These are phyloP conservation scores for Musca vetustissima DNA, from an alignment of 1,140 invertebrate species.

Conservation along the genomic window DNA sequence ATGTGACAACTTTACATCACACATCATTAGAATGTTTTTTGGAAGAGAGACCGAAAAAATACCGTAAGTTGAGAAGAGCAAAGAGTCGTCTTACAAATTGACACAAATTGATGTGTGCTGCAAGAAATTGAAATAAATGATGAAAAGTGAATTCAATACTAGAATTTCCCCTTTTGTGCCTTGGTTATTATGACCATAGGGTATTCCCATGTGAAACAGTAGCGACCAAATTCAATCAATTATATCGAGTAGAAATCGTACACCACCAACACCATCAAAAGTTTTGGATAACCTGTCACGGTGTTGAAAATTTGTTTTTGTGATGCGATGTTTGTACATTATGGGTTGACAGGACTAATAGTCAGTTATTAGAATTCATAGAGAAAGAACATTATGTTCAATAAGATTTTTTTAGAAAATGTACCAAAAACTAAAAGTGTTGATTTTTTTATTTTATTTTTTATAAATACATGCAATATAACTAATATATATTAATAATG, in stretches of 20 bases:
- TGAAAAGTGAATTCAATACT: slow-evolving; percentile 2
- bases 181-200: slow-evolving; percentile 5
- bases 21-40: slow-evolving; percentile 6
- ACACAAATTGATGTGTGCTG: slow-evolving; percentile 19
- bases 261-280: too few species aligned
- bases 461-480: too few species aligned
- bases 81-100: slow-evolving; percentile 18
- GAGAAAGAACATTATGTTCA: too few species aligned
- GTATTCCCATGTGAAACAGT: background rate
- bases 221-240: background rate
- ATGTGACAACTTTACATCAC: slow-evolving; percentile 20
- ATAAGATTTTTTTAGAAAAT: too few species aligned
- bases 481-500: too few species aligned
- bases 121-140: slow-evolving; percentile 20
- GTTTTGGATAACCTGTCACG: too few species aligned
- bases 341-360: too few species aligned
- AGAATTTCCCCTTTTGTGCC: background rate
- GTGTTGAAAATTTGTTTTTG: too few species aligned
- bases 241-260: background rate
- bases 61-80: background rate
- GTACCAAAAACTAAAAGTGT: too few species aligned
- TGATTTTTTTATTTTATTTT: too few species aligned
- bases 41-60: background rate
- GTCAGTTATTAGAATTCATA: too few species aligned
- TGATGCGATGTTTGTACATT: too few species aligned